Evolutionary conservation across 2,797 vertebrate genomes (phyloP), one percentile per base, ranked within the genome.

Genomic region (Manis crassicaudata): DNA sequence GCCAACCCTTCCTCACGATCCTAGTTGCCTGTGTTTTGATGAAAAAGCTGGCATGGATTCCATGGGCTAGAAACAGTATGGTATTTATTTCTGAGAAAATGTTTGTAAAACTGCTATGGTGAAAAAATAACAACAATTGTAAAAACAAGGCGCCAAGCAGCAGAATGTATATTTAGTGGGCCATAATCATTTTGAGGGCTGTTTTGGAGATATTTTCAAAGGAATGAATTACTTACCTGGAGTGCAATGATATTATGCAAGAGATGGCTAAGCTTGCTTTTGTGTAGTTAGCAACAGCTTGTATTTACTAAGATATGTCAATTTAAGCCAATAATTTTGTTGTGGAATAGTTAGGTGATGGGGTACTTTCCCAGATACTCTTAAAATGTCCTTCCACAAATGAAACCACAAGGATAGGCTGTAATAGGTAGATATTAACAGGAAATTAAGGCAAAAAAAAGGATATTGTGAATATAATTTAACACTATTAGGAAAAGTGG

Each of bases 291-390:
- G 43, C 35, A 97, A 77, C 63, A 97, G 35, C 52, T 95, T 98
- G 13, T 40, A 86, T 92, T 97, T 92, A 95, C 43, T 96, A 54
- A 82, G 93, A 25, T 84, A 40, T 58, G 68, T 97, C 88, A 76
- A 97, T 88, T 95, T 97, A 50, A 60, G 20, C 68, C 88, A 96
- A 65, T 96, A 96, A 95, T 89, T 93, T 68, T 93, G 37, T 65
- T 65, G 25, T 94, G 87, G 60, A 94, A 90, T 93, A 97, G 86
- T 96, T 97, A 84, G 85, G 32, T 88, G 85, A 95, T 83, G 29
- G 32, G 86, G 46, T 68, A n/a, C 70, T 0, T 0, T 91, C 65
- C 3, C 80, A 52, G 23, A 87, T 83, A 35, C 25, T 70, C 90
- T 90, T 40, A 94, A 95, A 94, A 84, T 77, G n/a, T n/a, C 25